These are phyloP conservation scores for Thunnus albacares DNA, from an alignment of 2,797 vertebrate species.

Conservation along the genomic window DNA sequence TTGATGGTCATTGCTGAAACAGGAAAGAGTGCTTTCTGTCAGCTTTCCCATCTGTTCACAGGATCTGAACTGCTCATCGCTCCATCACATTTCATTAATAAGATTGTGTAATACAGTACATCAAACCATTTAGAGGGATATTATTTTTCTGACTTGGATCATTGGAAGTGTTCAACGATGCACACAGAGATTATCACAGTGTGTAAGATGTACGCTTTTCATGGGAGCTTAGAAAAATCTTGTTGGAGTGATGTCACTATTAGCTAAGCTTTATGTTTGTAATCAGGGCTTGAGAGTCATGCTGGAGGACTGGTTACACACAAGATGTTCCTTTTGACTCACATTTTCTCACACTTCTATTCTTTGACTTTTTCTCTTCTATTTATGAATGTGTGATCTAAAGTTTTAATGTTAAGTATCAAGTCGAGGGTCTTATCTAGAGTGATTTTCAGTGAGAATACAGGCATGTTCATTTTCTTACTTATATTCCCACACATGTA, in stretches of 20 bases:
- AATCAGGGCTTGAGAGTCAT: neutral
- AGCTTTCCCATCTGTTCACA: conserved; percentile 33
- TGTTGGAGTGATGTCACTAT: neutral
- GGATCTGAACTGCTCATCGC: conserved; percentile 9
- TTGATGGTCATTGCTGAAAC: neutral
- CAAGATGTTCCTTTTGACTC: neutral
- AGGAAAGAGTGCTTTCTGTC: conserved; percentile 18
- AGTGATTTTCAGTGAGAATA: neutral
- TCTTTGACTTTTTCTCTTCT: neutral
- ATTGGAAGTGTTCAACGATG: neutral
- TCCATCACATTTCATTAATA: conserved; percentile 21
- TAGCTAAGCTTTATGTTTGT: neutral
- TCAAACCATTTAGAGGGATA: conserved; percentile 8
- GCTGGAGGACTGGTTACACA: neutral
- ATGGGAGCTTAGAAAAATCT: neutral
- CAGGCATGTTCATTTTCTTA: conserved; percentile 8
- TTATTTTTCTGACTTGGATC: neutral
- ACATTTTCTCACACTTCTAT: neutral
- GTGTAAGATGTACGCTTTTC: neutral
- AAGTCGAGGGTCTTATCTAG: neutral
- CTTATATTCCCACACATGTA: neutral
- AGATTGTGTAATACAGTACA: neutral
- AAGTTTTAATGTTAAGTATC: neutral
- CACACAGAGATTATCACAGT: neutral
- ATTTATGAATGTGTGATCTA: neutral